Conservation (phyloP, 2,113 vertebrate species). For the Macaca nemestrina region DNA sequence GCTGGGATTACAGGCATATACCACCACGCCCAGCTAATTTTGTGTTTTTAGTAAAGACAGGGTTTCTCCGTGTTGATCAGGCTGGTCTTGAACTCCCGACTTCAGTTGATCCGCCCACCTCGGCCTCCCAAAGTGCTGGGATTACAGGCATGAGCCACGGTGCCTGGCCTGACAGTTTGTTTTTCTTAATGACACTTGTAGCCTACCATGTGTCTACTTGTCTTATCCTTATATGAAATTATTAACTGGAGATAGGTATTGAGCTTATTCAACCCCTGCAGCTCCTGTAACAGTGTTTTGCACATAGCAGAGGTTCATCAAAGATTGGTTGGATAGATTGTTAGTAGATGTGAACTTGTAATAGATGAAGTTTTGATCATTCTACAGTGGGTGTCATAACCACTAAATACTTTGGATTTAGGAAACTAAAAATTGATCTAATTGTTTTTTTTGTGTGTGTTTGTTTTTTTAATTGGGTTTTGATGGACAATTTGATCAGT, state of each 20-base stretch:
- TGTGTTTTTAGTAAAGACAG: too few relatives aligned
- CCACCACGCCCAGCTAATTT: too few relatives aligned
- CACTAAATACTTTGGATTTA: conserved; percentile 5
- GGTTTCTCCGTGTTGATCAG: background rate
- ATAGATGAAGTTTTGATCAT: background rate
- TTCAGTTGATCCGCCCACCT: background rate
- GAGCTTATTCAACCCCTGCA: background rate
- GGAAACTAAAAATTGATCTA: background rate
- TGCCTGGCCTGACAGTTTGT: too few relatives aligned
- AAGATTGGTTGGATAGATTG: background rate
- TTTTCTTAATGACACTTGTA: background rate
- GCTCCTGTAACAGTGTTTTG: background rate
- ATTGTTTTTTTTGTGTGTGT: background rate
- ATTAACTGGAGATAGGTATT: background rate
- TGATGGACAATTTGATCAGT: background rate
- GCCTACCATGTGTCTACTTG: background rate
- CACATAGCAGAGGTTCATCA: background rate
- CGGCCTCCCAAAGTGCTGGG: background rate
- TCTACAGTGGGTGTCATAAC: background rate
- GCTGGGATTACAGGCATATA: too few relatives aligned
- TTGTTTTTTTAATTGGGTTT: background rate
- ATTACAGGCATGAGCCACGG: background rate
- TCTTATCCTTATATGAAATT: background rate
- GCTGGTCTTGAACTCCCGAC: background rate
- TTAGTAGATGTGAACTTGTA: background rate